Base-by-base conservation (phyloP, 1,140 invertebrate genomes). In the Sitobion miscanthi region DNA sequence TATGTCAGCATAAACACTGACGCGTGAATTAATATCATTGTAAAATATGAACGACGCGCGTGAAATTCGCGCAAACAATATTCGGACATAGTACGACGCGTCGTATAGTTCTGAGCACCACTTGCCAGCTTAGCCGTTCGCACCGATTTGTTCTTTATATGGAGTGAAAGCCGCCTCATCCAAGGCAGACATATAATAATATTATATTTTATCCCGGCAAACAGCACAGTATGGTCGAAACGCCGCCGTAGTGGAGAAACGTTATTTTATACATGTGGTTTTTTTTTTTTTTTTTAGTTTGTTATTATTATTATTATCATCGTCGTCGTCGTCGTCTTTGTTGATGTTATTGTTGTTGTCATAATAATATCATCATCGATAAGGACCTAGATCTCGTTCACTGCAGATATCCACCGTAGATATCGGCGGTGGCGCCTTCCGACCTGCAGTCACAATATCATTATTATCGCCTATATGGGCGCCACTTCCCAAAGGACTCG, bases 211-310 rank as follows among this genome's bases (percentile, higher is more conserved):
- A 57, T 90, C 54, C 89, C 38, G 89, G 38, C 38, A 62, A 77
- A 57, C 89, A 35, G 49, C 86, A 87, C 86, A 88, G 85, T 86
- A 47, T 49, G 86, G 47, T 87, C 86, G 86, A 87, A 87, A 89
- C 87, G 7, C 49, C n/a, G 87, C n/a, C 45, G 57, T 11, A 83
- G 38, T 45, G 23, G 91, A 57, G 77, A 85, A 92, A 85, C 91
- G 77, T 52, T 85, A 42, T 92, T 92, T 82, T 30, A 25, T 35
- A 77, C 90, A 30, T 47, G 47, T 52, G 21, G 4, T 91, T 93
- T 38, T 93, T 94, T 95, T 94, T 94, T 91, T 94, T 92, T 93
- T 94, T 95, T n/a, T 82, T 35, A 42, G 38, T 77, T 82, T 23
- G 91, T 92, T 83, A 25, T 92, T 92, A 52, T 35, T 91, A 47